Base-by-base conservation (phyloP, 2,888 invertebrate genomes). In the Temnothorax unifasciatus region DNA sequence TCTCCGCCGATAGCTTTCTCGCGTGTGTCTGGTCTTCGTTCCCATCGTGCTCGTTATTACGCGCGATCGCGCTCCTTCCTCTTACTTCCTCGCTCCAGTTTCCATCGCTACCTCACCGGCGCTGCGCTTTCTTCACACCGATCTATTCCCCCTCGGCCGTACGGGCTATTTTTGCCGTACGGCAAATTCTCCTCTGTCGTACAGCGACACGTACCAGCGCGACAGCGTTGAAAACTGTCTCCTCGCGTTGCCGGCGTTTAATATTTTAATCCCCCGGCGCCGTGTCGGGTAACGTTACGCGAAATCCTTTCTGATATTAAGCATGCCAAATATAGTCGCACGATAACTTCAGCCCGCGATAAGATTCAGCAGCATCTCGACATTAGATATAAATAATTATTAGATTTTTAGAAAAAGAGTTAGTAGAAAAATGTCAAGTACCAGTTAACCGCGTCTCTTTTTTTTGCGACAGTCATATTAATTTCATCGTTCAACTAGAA, bases 61-160 rank as follows among this genome's bases (percentile, higher is more conserved):
- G 59, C 59, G 44, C 73, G 59, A 59, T 81, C 76, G 69, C 44
- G 61, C 61, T 34, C 41, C 69, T 68, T 69, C 77, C 59, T 73
- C 84, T 66, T 73, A 84, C 59, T 83, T 85, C 75, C 71, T 83
- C 79, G 75, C 69, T 81, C 71, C 59, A 69, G 38, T 81, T 81
- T 81, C 71, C 57, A 59, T 69, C 79, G 69, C 68, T 44, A 57
- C 41, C 44, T 77, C 79, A 47, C 57, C 44, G 76, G n/a, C 47
- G 50, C 44, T 66, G n/a, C 47, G 59, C 59, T 81, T 71, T 81
- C 79, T 81, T 69, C 52, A 21, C 64, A 13, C 47, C 71, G 59
- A 25, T 38, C 57, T 18, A 59, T 44, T 54, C 47, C 71, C 71
- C 64, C 47, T 59, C 44, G 68, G 15, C n/a, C 29, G 77, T 4